Evolutionary conservation across 2,113 vertebrate genomes (phyloP).

Genomic region (Ctenodactylus gundi): DNA sequence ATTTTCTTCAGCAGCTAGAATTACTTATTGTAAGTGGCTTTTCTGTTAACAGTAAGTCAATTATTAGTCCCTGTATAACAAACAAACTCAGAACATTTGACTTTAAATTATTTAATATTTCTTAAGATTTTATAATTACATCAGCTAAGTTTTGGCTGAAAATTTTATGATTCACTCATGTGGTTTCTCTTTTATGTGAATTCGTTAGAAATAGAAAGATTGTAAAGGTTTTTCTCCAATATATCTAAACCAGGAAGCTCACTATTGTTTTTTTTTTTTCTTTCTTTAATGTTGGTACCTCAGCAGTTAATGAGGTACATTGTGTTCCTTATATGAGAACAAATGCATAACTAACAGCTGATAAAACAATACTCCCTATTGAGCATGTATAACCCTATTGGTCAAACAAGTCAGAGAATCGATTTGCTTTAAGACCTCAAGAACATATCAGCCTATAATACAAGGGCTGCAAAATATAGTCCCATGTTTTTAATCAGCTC

Average conservation of each 20-base stretch:
- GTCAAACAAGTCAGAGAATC: background rate
- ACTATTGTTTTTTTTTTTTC: background rate
- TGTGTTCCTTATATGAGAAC: background rate
- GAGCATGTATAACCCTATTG: background rate
- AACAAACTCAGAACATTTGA: background rate
- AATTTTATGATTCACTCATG: background rate
- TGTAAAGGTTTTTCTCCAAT: background rate
- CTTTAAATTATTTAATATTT: background rate
- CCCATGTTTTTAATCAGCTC: background rate
- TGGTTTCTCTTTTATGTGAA: background rate
- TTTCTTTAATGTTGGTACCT: background rate
- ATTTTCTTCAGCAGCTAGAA: background rate
- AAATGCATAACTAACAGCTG: background rate
- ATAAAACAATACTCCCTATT: background rate
- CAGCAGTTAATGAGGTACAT: background rate
- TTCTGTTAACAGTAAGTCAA: background rate
- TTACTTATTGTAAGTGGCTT: background rate
- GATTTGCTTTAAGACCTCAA: background rate
- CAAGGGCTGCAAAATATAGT: background rate
- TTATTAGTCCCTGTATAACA: background rate
- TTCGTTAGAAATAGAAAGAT: background rate
- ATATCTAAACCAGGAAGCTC: background rate
- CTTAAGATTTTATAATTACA: background rate
- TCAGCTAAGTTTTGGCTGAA: background rate
- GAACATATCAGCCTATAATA: background rate